Evolutionary conservation across 2,888 invertebrate genomes (phyloP), one percentile per base, ranked within the genome.

Genomic region (Ischnura elegans): DNA sequence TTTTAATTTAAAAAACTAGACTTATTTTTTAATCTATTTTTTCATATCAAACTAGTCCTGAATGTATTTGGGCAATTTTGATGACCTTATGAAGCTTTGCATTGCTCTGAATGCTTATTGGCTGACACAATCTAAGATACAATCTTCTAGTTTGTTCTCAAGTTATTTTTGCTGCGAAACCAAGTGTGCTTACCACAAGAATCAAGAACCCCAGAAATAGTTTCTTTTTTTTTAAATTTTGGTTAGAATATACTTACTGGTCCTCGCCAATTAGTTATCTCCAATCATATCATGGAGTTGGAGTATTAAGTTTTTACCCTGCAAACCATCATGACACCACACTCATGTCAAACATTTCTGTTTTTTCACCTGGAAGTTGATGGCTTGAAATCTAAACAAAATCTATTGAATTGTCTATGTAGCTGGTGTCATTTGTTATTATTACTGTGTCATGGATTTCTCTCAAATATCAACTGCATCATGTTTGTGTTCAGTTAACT

Each of bases 301-400:
- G 90, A 90, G 90, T 90, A 66, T 13, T 90, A 25, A 61, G 43
- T 90, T 90, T 66, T 90, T 90, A 90, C 90, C 90, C 90, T 90
- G 90, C 90, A 61, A 90, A 61, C 61, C 90, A 90, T 61, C 90
- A 90, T 90, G 90, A 90, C 87, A 87, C 87, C 87, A 55, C 42
- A 87, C 43, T 55, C 90, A 43, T 66, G 86, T 46, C 46, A 66
- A 90, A 61, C 43, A 43, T 61, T 90, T 66, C 61, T 43, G 43
- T 90, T 90, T 66, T 43, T 61, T 90, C 61, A 66, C 42, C 90
- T 61, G 61, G 43, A 66, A 90, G 90, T 66, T 90, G 61, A 66
- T 90, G 43, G 86, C 61, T 90, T 90, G 87, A n/a, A 61, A 66
- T 66, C 90, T 90, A 90, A 66, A 45, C 13, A 45, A 66, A 90